Base-by-base conservation (phyloP, 1,140 invertebrate species). In the Chironomus tepperi region DNA sequence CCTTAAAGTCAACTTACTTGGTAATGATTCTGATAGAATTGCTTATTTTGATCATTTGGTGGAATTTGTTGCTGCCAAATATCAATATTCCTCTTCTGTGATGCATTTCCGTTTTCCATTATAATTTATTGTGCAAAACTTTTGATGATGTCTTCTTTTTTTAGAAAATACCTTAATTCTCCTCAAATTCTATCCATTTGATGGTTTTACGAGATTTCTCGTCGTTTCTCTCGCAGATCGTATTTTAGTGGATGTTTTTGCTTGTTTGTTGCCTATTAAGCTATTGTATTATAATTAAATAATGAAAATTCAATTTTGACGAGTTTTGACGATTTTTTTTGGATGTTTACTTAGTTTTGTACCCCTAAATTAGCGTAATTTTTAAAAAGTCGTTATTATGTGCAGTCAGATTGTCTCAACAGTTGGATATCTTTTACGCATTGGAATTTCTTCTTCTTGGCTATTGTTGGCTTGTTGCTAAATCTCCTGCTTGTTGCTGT, bases 71-170 rank as follows among this genome's bases (percentile, higher is more conserved):
- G 47, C 12, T 57, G 47, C 47, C 47, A 57, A 57, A 57, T 10
- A 57, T 57, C 24, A 34, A 34, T 34, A 34, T 34, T 34, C 5
- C 24, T 57, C 47, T 57, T n/a, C 3, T 57, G 47, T 57, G 47
- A n/a, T 15, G 12, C 15, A 57, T 57, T 57, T 57, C 47, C 47
- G 47, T 15, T 57, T 57, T 57, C 47, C 47, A 57, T 57, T 57
- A 15, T 57, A 57, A 47, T 47, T 57, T 57, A n/a, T 57, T 57
- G 47, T 57, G 12, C 47, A 57, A 57, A 57, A 10, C n/a, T 57
- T 57, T 57, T 57, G 47, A 57, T 57, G 47, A 57, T 57, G 47
- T 57, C 43, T 9, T 47, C 47, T 57, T 57, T 57, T 57, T 57
- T 57, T n/a, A 57, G 15, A n/a, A 12, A 57, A 47, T 10, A 47